These are phyloP conservation scores for Temnothorax longispinosus DNA, from an alignment of 1,140 invertebrate species.

Conservation along the genomic window DNA sequence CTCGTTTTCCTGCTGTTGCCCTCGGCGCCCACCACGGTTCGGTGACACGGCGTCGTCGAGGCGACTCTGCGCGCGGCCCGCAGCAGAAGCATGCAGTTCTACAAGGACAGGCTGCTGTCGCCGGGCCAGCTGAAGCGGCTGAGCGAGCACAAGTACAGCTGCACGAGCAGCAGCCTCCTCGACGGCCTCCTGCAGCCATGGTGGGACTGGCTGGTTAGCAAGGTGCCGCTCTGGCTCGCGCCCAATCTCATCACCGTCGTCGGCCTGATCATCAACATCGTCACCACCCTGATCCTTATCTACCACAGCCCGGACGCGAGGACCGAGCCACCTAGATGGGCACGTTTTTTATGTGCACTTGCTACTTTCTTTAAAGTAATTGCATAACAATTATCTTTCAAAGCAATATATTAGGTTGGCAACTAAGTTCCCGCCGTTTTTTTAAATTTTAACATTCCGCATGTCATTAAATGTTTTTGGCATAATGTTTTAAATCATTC, in stretches of 20 bases:
- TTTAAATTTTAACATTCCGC: too few relatives aligned
- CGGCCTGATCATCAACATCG: slow-evolving; percentile 97
- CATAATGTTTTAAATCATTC: too few relatives aligned
- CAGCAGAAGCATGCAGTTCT: slow-evolving; percentile 83
- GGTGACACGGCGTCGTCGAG: neutral
- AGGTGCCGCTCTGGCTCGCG: slow-evolving; percentile 97
- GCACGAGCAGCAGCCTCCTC: slow-evolving; percentile 93
- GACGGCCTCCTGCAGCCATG: slow-evolving; percentile 96
- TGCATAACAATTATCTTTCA: too few relatives aligned
- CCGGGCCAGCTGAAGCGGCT: slow-evolving; percentile 91
- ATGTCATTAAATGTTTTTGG: too few relatives aligned
- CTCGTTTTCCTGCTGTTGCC: neutral
- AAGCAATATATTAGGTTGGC: too few relatives aligned
- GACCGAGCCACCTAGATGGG: slow-evolving; percentile 94
- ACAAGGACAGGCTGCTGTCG: slow-evolving; percentile 86
- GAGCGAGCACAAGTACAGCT: slow-evolving; percentile 98
- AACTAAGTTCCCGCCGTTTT: too few relatives aligned
- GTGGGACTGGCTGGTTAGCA: slow-evolving; percentile 98
- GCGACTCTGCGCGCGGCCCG: neutral
- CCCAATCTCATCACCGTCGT: slow-evolving; percentile 99
- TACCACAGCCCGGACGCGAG: slow-evolving; percentile 93
- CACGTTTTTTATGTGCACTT: slow-evolving; percentile 95
- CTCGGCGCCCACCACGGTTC: neutral
- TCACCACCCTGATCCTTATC: slow-evolving; percentile 96
- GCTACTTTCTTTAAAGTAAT: slow-evolving; percentile 77